phyloP scores from a whole-genome alignment of 2,888 invertebrate genomes.

The Polydesmus complanatus region DNA sequence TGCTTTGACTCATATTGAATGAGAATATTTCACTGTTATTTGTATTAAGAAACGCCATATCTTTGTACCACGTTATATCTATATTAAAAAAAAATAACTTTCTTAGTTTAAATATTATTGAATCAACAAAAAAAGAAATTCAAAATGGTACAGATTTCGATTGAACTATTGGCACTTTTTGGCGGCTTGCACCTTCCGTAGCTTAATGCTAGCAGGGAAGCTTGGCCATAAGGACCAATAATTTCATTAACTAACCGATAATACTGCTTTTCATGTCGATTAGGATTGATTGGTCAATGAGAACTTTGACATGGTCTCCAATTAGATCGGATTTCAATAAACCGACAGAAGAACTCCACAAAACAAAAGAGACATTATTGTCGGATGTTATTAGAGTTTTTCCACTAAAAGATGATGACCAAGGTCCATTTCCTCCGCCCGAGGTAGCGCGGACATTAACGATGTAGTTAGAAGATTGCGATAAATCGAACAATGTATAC shows the following conservation, averaged over 20 bases:
- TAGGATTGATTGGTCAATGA: conserved; percentile 38
- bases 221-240: neutral
- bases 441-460: conserved; percentile 68
- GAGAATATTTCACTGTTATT: conserved; percentile 55
- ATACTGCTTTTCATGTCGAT: too few relatives aligned
- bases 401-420: conserved; percentile 53
- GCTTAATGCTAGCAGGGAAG: too few relatives aligned
- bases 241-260: too few relatives aligned
- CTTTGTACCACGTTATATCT: conserved; percentile 63
- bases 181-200: too few relatives aligned
- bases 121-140: too few relatives aligned
- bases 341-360: conserved; percentile 63
- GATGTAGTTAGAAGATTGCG: conserved; percentile 58
- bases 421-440: conserved; percentile 58
- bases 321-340: conserved; percentile 66
- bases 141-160: too few relatives aligned
- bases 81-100: too few relatives aligned
- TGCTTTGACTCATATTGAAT: conserved; percentile 49
- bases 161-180: too few relatives aligned
- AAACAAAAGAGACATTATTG: conserved; percentile 20
- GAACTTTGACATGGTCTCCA: conserved; percentile 55
- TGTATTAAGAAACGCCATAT: conserved; percentile 57
- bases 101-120: too few relatives aligned
- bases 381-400: conserved; percentile 37
- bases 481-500: conserved; percentile 47